Conservation (phyloP, 2,113 vertebrate species). For the Plecotus auritus region DNA sequence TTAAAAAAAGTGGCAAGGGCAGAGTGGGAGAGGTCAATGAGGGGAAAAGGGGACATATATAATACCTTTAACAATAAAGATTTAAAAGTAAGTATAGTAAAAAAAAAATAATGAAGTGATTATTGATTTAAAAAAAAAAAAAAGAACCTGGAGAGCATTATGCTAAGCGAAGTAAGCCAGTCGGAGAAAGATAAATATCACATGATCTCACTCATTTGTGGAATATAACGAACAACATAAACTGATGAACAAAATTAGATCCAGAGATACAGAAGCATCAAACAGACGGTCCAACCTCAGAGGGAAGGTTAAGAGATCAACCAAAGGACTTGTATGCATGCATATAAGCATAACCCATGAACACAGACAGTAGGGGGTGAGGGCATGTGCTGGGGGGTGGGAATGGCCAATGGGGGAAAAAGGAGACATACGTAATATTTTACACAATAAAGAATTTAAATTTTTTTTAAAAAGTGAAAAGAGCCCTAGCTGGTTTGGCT, state of each 20-base stretch:
- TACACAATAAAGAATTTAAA: no score
- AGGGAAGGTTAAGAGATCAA: not conserved
- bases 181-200: not conserved
- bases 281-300: not conserved
- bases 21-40: no score
- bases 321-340: no score
- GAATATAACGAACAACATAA: not conserved
- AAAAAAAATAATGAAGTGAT: not conserved
- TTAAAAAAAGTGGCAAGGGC: no score
- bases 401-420: not conserved
- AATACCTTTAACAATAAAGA: no score
- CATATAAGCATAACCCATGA: no score
- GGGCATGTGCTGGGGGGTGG: no score
- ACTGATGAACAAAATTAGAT: not conserved
- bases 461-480: no score
- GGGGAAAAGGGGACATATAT: no score
- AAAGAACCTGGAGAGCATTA: not conserved
- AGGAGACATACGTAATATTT: no score
- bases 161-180: not conserved
- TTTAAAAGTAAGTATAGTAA: not conserved
- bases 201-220: not conserved
- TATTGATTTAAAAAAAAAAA: not conserved
- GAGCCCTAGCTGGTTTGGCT: no score
- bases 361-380: no score
- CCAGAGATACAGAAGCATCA: not conserved